Evolutionary conservation across 2,113 vertebrate species (phyloP).

Genomic region (Ascaphus truei): DNA sequence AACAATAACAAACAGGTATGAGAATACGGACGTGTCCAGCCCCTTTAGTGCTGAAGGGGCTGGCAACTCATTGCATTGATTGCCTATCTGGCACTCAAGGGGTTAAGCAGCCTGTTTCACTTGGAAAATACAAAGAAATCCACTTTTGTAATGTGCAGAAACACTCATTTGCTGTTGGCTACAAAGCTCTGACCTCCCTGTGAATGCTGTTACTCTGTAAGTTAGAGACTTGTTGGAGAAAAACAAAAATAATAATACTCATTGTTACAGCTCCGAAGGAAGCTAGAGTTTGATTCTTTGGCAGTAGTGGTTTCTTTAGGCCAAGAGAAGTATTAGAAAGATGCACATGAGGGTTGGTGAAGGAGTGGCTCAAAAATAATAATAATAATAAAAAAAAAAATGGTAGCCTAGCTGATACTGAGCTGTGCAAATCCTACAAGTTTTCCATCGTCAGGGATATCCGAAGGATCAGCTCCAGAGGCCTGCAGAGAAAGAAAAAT

Average conservation of each 20-base stretch:
- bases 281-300: constrained; percentile 85
- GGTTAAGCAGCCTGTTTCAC: constrained; percentile 67
- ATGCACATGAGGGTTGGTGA: constrained; percentile 61
- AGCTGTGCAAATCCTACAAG: constrained; percentile 98
- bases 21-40: not conserved
- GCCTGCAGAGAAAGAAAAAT: constrained; percentile 68
- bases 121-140: constrained; percentile 54
- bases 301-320: constrained; percentile 91
- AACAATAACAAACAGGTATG: constrained; percentile 59
- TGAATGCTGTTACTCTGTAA: not conserved
- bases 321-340: constrained; percentile 73
- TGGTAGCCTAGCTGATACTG: constrained; percentile 87
- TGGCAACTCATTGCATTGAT: constrained; percentile 34
- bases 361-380: constrained; percentile 53
- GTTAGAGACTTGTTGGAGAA: constrained; percentile 23
- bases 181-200: constrained; percentile 2
- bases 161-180: constrained; percentile 1
- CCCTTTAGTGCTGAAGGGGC: not conserved
- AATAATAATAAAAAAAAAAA: too few species aligned
- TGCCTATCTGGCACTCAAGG: constrained; percentile 61
- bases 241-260: constrained; percentile 20
- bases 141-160: constrained; percentile 51
- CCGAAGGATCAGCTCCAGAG: constrained; percentile 87
- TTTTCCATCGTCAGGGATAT: constrained; percentile 93
- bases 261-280: constrained; percentile 62